These are phyloP conservation scores for Nesoenas mayeri DNA, from an alignment of 2,113 vertebrate species.

Conservation along the genomic window DNA sequence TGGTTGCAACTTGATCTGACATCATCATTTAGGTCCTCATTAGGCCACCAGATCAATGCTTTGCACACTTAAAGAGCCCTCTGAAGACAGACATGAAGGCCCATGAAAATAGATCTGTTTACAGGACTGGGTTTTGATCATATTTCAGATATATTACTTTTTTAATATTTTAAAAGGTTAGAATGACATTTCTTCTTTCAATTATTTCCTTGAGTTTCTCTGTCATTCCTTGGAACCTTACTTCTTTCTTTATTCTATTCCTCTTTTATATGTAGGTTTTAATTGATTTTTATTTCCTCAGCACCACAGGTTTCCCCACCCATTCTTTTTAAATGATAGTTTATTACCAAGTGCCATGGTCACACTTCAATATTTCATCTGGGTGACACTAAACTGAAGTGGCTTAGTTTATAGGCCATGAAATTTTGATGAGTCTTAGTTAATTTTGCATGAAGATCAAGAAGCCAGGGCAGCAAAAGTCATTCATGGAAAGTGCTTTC, in stretches of 20 bases:
- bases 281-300: constrained; percentile 31
- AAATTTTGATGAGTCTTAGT: constrained; percentile 80
- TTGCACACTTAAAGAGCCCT: neutral
- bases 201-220: neutral
- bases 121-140: neutral
- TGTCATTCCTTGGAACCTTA: neutral
- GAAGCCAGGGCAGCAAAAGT: constrained; percentile 72
- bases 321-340: constrained; percentile 18
- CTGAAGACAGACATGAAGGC: neutral
- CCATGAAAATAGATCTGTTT: neutral
- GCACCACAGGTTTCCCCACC: neutral
- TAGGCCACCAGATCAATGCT: neutral
- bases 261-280: neutral
- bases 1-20: neutral
- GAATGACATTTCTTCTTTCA: constrained; percentile 24
- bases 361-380: constrained; percentile 70
- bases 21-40: neutral
- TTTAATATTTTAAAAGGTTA: constrained; percentile 44
- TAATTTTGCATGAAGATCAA: constrained; percentile 83
- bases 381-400: constrained; percentile 69
- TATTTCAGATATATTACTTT: constrained; percentile 8
- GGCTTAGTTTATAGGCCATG: constrained; percentile 76
- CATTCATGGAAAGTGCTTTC: constrained; percentile 67
- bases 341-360: constrained; percentile 61
- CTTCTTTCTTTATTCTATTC: neutral